Evolutionary conservation across 2,113 vertebrate genomes (phyloP), one percentile per base, ranked within the genome.

Genomic region (Syngnathoides biaculeatus): DNA sequence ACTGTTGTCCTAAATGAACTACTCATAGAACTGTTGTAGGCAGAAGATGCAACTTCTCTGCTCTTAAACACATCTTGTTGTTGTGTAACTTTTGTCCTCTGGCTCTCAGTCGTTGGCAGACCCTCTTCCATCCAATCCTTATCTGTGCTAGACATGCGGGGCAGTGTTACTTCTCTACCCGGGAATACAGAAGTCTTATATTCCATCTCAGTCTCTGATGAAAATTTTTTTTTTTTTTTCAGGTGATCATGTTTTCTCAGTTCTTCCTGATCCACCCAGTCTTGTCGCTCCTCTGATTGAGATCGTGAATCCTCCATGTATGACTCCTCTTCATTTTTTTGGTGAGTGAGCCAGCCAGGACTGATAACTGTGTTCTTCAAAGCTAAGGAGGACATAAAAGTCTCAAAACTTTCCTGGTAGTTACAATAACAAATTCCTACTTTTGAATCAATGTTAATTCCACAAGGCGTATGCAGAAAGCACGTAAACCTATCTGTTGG

Each of bases 361-460:
- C 83, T 87, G 69, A 75, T 81, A 20, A 84, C 82, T 0, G 30
- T 63, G 68, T n/a, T 56, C 47, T 40, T 74, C 35, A 65, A 8
- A 55, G 64, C 83, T 82, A 72, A 20, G 24, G 42, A 67, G 20
- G 30, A 50, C 22, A 39, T 22, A 42, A 55, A 50, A 50, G 9
- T 50, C 10, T 64, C 27, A 65, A 39, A 38, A 53, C 43, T 47
- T 19, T 40, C 20, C 58, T 39, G 20, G 30, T 62, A 17, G 38
- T 9, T 12, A 24, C 19, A 42, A 13, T 39, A 62, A 62, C n/a
- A n/a, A 5, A 19, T 60, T 38, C 17, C 10, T 3, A 38, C 20
- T 24, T 3, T 22, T 57, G 8, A 57, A 26, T 57, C 27, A 57
- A 57, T 26, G 19, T 47, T 60, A 38, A 11, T 11, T 39, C 20